These are phyloP conservation scores for Denticeps clupeoides DNA, from an alignment of 2,797 vertebrate genomes.

Conservation along the genomic window DNA sequence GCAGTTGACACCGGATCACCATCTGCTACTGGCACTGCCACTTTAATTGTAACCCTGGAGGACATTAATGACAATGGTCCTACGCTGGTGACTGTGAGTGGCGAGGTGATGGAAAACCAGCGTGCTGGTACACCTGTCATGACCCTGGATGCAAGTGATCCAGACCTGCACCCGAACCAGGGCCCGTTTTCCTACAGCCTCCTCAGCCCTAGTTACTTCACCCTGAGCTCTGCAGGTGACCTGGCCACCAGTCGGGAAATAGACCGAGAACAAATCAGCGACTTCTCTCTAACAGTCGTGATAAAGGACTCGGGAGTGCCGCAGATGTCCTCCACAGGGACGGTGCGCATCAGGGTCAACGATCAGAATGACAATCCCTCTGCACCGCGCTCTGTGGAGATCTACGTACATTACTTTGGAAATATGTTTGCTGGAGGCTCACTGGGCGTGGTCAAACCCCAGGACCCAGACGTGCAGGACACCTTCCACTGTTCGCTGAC, in stretches of 20 bases:
- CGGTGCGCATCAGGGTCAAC: constrained; percentile 74
- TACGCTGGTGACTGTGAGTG: constrained; percentile 62
- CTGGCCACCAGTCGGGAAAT: constrained; percentile 86
- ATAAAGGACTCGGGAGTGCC: constrained; percentile 90
- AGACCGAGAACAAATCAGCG: constrained; percentile 84
- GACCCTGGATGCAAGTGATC: constrained; percentile 72
- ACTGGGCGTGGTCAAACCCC: constrained; percentile 80
- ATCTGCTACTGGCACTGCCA: constrained; percentile 79
- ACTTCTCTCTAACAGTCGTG: constrained; percentile 82
- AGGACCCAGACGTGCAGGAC: constrained; percentile 86
- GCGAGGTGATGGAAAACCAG: constrained; percentile 87
- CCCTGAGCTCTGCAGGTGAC: constrained; percentile 71
- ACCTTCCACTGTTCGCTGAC: constrained; percentile 84
- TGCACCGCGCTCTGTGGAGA: constrained; percentile 78
- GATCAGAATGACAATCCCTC: constrained; percentile 97
- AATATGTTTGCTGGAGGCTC: constrained; percentile 84
- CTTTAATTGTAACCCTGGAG: constrained; percentile 80
- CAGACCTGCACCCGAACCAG: constrained; percentile 89
- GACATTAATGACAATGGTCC: constrained; percentile 97
- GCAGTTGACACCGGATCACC: constrained; percentile 85
- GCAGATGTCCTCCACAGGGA: constrained; percentile 96
- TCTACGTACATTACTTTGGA: constrained; percentile 91
- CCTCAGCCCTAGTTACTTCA: constrained; percentile 80
- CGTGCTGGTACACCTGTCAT: constrained; percentile 74
- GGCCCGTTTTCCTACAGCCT: constrained; percentile 86